Base-by-base conservation (phyloP, 2,113 vertebrate genomes). In the Paralichthys olivaceus region DNA sequence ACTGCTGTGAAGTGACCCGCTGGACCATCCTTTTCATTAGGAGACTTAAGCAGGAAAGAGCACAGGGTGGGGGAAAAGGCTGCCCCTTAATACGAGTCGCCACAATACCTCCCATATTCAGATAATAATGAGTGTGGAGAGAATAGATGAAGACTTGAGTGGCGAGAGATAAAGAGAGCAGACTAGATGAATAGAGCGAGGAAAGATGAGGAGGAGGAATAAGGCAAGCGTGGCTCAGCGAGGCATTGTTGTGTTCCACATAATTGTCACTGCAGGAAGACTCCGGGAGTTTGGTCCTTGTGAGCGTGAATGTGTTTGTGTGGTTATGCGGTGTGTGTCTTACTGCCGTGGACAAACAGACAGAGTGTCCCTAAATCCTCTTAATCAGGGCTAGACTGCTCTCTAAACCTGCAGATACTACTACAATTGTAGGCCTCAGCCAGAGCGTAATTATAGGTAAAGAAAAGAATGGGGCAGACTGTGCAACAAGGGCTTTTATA, bases 361-460 rank as follows among this genome's bases (percentile, higher is more conserved):
- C 78, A 79, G 55, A 79, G 47, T 63, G 22, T 25, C 56, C 73
- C 75, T 74, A 87, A 93, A 90, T 79, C 84, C 84, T 87, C 83
- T 81, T 86, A 87, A 88, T 90, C 74, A 58, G 69, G 74, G 43
- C 47, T 47, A 69, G 81, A 57, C 72, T 0, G 0, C 14, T 83
- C 65, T 34, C 70, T 78, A 81, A 80, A 81, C 63, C 81, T 65
- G 83, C 20, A 72, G 63, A 80, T 77, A 64, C 43, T 28, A 65
- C n/a, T 14, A 28, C 51, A 23, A 28, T 15, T 57, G 55, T 13
- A 8, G 25, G 55, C 19, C 57, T 34, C 28, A 8, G 11, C 28
- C 2, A 3, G 47, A 77, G 69, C 8, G 3, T 85, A 81, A 91
- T 88, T 90, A 93, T 86, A 88, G 75, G 73, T 79, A 76, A 84